Evolutionary conservation across 1,140 invertebrate species (phyloP), one percentile per base, ranked within the genome.

Genomic region (Acromyrmex echinatior): DNA sequence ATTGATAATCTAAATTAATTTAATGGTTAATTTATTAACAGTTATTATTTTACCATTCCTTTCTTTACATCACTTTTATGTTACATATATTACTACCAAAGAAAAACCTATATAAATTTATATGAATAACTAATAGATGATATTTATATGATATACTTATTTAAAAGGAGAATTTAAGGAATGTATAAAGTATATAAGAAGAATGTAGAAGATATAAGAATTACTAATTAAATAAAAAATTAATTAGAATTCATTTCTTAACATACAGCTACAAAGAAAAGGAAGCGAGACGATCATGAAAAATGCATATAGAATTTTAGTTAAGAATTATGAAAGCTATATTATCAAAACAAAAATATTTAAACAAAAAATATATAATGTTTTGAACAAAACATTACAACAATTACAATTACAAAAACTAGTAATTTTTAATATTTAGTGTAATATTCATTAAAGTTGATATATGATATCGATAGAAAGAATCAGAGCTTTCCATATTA

Each of bases 1-100:
- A 74, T 74, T 74, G 58, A 74, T 74, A 35, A 56, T 21, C 39
- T 74, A 3, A 18, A 73, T 58, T 74, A 74, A 10, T 74, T 74
- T 35, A 1, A 18, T 35, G 0, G 4, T 0, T 45, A 45, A 45
- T 45, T 45, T 45, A 45, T 45, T 45, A 12, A 39, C 6, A 12
- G 31, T 35, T 74, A 73, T 9, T 31, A 73, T 58, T 76, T 35
- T 76, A 76, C 9, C 9, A 45, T 58, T 35, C 10, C 16, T 74
- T 73, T 56, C 28, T 74, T 28, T 56, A 58, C 4, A 74, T n/a
- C 31, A 74, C 35, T 74, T 74, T 74, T 74, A 73, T 14, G 16
- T 68, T 68, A 68, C n/a, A 56, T 68, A 68, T 56, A 56, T 56
- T 73, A 5, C 12, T 35, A 16, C 0, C 10, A 58, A 74, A 39